These are phyloP conservation scores for Brachionus rubens DNA, from an alignment of 1,140 invertebrate species.

Conservation along the genomic window DNA sequence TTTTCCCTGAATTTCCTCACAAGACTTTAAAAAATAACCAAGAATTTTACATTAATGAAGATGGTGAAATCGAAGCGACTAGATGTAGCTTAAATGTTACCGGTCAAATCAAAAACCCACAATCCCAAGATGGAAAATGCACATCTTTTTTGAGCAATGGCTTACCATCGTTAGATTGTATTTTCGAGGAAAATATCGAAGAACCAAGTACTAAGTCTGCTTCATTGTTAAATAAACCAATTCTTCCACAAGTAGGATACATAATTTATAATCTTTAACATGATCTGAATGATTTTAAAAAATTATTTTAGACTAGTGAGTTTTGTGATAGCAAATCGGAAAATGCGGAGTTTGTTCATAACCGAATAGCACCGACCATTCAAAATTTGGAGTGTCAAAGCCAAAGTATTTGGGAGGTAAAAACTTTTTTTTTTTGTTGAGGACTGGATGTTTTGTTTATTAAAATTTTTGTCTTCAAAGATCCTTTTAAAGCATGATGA, in stretches of 20 bases:
- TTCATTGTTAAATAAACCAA: neutral
- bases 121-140: neutral
- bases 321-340: constrained; percentile 26
- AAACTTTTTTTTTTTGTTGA: neutral
- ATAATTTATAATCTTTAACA: too few species aligned
- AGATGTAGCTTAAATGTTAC: constrained; percentile 13
- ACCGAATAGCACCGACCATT: constrained; percentile 6
- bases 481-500: constrained; percentile 5
- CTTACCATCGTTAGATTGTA: neutral
- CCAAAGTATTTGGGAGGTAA: constrained; percentile 40
- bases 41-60: constrained; percentile 45
- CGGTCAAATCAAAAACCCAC: constrained; percentile 5
- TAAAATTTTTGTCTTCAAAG: constrained; percentile 26
- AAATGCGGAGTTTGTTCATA: neutral
- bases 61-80: constrained; percentile 39
- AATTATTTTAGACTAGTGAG: neutral
- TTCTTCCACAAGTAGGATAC: neutral
- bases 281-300: too few species aligned
- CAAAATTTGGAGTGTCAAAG: constrained; percentile 9
- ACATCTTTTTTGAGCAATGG: neutral
- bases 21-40: neutral
- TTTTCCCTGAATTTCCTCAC: constrained; percentile 14
- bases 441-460: neutral
- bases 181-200: constrained; percentile 11
- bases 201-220: neutral